phyloP scores from a whole-genome alignment of 2,888 invertebrate genomes.

The Zeuzera pyrina region DNA sequence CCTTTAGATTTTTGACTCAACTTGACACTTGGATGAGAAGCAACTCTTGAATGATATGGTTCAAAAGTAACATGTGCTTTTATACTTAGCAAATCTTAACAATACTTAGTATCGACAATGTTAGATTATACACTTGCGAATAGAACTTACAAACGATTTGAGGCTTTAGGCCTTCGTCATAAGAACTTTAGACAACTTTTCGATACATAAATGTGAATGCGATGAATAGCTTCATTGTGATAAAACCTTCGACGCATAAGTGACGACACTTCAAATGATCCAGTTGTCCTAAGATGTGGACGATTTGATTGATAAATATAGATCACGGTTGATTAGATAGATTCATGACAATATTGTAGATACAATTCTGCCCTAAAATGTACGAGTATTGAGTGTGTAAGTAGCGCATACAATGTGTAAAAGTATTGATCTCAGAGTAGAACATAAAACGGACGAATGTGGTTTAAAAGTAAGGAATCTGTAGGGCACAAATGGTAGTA shows the following conservation, averaged over 20 bases:
- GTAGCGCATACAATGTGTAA: no score
- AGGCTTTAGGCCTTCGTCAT: background rate
- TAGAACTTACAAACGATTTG: background rate
- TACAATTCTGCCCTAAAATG: no score
- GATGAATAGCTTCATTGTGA: slow-evolving; percentile 1
- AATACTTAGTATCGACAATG: slow-evolving; percentile 17
- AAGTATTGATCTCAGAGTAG: no score
- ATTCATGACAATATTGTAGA: no score
- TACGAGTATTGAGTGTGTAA: no score
- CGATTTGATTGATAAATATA: no score
- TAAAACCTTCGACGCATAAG: background rate
- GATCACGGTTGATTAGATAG: no score
- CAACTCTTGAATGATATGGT: slow-evolving; percentile 37
- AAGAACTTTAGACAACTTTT: background rate
- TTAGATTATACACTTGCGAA: background rate
- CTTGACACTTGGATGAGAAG: slow-evolving; percentile 20
- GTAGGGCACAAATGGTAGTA: no score
- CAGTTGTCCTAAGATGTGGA: no score
- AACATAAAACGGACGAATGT: no score
- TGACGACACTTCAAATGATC: no score
- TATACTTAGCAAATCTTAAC: slow-evolving; percentile 39
- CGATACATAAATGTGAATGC: background rate
- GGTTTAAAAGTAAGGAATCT: no score
- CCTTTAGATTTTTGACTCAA: slow-evolving; percentile 17
- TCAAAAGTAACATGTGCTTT: slow-evolving; percentile 29